Conservation (phyloP, 2,113 vertebrate species). For the Dicerorhinus sumatrensis region DNA sequence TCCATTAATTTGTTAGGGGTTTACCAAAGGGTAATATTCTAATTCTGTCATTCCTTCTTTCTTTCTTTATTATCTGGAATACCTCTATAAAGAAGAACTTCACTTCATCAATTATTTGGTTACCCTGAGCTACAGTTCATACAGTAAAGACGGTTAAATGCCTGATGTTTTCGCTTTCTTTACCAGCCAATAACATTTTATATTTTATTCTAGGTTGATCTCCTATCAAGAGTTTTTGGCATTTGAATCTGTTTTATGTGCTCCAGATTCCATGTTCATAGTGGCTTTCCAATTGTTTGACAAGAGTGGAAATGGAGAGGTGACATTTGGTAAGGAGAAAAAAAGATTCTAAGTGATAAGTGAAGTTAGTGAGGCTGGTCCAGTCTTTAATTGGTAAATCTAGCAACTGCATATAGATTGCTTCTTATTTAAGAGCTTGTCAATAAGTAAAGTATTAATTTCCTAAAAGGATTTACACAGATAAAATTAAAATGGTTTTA, state of each 20-base stretch:
- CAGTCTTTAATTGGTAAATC: slow-evolving; percentile 49
- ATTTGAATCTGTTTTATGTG: slow-evolving; percentile 97
- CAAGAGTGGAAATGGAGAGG: slow-evolving; percentile 95
- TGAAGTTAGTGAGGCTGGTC: slow-evolving; percentile 56
- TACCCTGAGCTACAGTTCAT: not conserved
- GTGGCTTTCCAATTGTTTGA: slow-evolving; percentile 99
- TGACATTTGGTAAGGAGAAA: slow-evolving; percentile 96
- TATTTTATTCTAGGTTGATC: slow-evolving; percentile 93
- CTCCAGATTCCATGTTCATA: slow-evolving; percentile 97
- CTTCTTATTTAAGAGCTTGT: slow-evolving; percentile 38
- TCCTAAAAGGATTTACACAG: slow-evolving; percentile 59
- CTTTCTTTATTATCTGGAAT: not conserved
- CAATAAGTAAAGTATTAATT: slow-evolving; percentile 53
- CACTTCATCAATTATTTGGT: not conserved
- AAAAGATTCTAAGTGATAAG: slow-evolving; percentile 73
- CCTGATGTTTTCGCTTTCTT: not conserved
- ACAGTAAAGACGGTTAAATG: not conserved
- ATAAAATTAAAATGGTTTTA: slow-evolving; percentile 25
- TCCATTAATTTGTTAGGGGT: not conserved
- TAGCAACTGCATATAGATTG: slow-evolving; percentile 47
- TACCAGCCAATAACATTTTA: slow-evolving; percentile 57
- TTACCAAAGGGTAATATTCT: slow-evolving; percentile 20
- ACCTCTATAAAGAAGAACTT: not conserved
- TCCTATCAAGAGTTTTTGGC: slow-evolving; percentile 99
- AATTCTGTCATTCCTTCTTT: slow-evolving; percentile 43